phyloP scores from a whole-genome alignment of 2,888 invertebrate species.

The Lepidochrysops patricia region DNA sequence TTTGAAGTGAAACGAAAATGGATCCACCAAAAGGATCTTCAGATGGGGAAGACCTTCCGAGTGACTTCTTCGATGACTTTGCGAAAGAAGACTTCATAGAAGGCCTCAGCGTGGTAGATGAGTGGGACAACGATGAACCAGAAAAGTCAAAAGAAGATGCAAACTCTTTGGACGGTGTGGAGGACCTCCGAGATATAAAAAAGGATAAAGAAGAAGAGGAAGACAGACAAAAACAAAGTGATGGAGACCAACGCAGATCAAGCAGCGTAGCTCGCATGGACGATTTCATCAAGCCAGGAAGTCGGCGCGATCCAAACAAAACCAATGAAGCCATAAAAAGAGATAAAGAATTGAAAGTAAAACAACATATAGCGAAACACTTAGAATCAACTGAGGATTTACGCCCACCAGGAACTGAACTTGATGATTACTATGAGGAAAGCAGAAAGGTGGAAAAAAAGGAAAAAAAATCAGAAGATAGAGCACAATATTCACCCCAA shows the following conservation, averaged over 20 bases:
- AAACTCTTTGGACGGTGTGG: constrained; percentile 38
- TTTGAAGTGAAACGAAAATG: neutral
- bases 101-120: constrained; percentile 64
- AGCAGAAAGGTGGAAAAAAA: constrained; percentile 25
- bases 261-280: constrained; percentile 35
- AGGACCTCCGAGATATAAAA: constrained; percentile 46
- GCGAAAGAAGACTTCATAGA: constrained; percentile 61
- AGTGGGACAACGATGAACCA: constrained; percentile 47
- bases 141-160: constrained; percentile 29
- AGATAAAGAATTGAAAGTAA: constrained; percentile 63
- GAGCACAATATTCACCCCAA: neutral
- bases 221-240: constrained; percentile 13
- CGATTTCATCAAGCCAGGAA: constrained; percentile 55
- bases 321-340: constrained; percentile 59
- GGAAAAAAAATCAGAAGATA: constrained; percentile 7
- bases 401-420: constrained; percentile 61
- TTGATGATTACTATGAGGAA: constrained; percentile 52
- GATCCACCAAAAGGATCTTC: constrained; percentile 21
- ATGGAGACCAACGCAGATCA: constrained; percentile 22
- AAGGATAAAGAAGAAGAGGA: constrained; percentile 24
- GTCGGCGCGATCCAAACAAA: constrained; percentile 58
- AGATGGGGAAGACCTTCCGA: constrained; percentile 56
- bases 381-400: constrained; percentile 52
- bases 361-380: constrained; percentile 55
- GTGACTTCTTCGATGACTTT: constrained; percentile 68